A percentile compares a stretch with the other conserved stretches of the same genome.
These are phyloP conservation scores for Pantherophis alleghaniensis DNA, from an alignment of 2,797 vertebrate species.

Conservation along the genomic window DNA sequence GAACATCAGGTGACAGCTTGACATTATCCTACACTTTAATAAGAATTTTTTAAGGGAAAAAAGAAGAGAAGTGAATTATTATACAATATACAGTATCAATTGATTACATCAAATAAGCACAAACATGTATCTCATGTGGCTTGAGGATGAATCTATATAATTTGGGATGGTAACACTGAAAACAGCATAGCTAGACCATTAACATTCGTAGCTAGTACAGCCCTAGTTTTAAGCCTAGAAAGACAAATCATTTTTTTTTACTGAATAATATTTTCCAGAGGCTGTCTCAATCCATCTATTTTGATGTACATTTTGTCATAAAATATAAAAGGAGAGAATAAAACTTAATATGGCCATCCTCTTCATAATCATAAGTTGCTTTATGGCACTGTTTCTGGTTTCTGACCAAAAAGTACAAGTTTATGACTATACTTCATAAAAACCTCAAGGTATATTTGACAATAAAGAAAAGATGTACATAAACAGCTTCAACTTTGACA, in stretches of 20 bases:
- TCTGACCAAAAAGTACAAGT: conserved; percentile 4
- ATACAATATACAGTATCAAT: background rate
- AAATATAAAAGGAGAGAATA: conserved; percentile 14
- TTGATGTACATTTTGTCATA: conserved; percentile 30
- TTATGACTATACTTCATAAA: background rate
- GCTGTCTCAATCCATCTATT: background rate
- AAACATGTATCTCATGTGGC: background rate
- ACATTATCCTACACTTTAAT: background rate
- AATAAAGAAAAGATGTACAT: background rate
- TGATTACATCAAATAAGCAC: background rate
- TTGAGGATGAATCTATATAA: background rate
- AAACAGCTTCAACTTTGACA: conserved; percentile 7
- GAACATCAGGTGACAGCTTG: background rate
- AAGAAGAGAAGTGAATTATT: background rate
- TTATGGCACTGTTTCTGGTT: background rate
- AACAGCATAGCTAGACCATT: background rate
- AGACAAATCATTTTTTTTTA: conserved; percentile 17
- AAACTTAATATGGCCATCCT: conserved; percentile 3
- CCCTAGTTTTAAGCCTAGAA: background rate
- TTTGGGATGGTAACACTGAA: background rate
- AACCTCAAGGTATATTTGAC: background rate
- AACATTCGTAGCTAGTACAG: background rate
- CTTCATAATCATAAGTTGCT: background rate
- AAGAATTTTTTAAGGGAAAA: background rate
- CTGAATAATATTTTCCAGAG: conserved; percentile 2